These are phyloP conservation scores for Nixonia krombeini DNA, from an alignment of 1,140 invertebrate genomes.

Conservation along the genomic window DNA sequence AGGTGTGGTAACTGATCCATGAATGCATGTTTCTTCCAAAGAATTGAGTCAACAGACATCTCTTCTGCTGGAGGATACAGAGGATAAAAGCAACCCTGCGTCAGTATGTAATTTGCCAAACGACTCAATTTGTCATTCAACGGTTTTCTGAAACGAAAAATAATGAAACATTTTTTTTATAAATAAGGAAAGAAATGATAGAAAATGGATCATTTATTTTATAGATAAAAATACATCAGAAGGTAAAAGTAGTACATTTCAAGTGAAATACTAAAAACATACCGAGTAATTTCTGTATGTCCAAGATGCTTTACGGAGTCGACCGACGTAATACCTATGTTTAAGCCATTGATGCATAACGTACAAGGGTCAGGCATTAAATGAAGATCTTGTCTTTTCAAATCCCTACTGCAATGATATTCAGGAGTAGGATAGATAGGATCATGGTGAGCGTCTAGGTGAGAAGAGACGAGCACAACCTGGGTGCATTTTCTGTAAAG, in stretches of 20 bases:
- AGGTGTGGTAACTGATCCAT: conserved; percentile 84
- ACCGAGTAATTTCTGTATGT: conserved; percentile 83
- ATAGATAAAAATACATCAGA: background rate
- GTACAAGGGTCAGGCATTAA: conserved; percentile 85
- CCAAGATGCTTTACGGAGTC: conserved; percentile 87
- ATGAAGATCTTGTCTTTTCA: conserved; percentile 74
- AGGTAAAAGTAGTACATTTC: background rate
- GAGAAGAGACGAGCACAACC: conserved; percentile 82
- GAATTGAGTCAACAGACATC: conserved; percentile 78
- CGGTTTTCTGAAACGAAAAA: conserved; percentile 53
- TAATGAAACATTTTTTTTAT: conserved; percentile 6
- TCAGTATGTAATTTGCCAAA: conserved; percentile 80
- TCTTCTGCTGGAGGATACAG: conserved; percentile 81
- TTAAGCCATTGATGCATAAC: conserved; percentile 82
- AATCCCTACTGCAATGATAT: conserved; percentile 65
- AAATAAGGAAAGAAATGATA: background rate
- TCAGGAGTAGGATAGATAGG: conserved; percentile 87
- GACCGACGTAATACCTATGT: conserved; percentile 84
- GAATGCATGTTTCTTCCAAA: conserved; percentile 78
- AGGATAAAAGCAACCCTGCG: conserved; percentile 87
- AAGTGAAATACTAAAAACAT: conserved; percentile 64
- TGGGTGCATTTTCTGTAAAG: conserved; percentile 75
- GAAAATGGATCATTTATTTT: too few species aligned
- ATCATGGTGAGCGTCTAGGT: conserved; percentile 82
- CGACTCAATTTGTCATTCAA: conserved; percentile 78